Base-by-base conservation (phyloP, 1,140 invertebrate genomes). In the Drosophila ogumai region DNA sequence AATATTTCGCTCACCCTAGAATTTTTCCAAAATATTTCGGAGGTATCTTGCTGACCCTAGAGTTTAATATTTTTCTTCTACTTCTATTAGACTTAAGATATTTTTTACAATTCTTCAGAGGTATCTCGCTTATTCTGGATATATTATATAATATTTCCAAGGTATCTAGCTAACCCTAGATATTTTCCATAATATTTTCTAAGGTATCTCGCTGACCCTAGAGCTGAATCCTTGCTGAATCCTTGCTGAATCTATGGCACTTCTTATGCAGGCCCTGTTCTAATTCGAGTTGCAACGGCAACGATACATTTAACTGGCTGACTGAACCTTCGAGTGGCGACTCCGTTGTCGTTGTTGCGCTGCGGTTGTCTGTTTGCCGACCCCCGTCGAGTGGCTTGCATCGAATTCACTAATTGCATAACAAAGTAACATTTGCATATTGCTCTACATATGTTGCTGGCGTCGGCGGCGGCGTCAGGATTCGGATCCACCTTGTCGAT, bases 361-460 rank as follows among this genome's bases (percentile, higher is more conserved):
- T 77, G 60, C 54, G 66, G 56, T 49, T 65, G 59, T 56, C 74
- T 77, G 64, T 73, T 60, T 72, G 67, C 75, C 66, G 56, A 76
- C 61, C 52, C 36, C 47, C 22, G 47, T 40, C 71, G 60, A 68
- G 61, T 76, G 84, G 46, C 75, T 91, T 61, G 75, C 82, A 91
- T 91, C 90, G 82, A 91, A 91, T 91, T 84, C 90, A 91, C 90
- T 91, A 91, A 91, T 91, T 91, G 90, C 90, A 91, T 91, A 91
- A 91, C 90, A 91, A 91, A 91, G 90, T 91, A 91, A 91, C 90
- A 91, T 91, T 91, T 90, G 85, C 85, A 88, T 88, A 90, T 88
- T 88, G 85, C 82, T 75, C 85, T 63, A 85, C 84, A 88, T 85
- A 90, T 84, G 77, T 75, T 88, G 65, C 56, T 88, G 71, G 71